Evolutionary conservation across 2,113 vertebrate species (phyloP).

Genomic region (Protobothrops flavoviridis): DNA sequence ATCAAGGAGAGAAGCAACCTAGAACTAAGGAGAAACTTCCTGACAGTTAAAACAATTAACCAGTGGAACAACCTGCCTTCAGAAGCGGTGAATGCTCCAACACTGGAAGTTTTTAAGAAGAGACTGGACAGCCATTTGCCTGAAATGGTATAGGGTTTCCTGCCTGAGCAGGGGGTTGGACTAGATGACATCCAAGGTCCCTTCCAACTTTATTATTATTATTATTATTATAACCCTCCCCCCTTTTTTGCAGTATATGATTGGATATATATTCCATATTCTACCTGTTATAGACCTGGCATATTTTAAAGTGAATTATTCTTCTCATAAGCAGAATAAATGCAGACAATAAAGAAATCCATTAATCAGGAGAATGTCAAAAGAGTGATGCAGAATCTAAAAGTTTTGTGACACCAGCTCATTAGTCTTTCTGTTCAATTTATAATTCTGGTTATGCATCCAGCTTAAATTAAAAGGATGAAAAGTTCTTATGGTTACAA

Average conservation of each 20-base stretch:
- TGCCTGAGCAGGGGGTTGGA: too few species aligned
- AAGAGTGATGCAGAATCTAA: conserved; percentile 10
- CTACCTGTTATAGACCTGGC: not conserved
- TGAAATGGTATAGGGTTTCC: too few species aligned
- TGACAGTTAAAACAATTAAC: too few species aligned
- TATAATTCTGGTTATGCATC: conserved; percentile 19
- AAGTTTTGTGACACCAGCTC: conserved; percentile 23
- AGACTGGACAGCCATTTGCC: too few species aligned
- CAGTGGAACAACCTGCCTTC: too few species aligned
- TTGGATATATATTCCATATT: not conserved
- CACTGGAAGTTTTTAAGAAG: too few species aligned
- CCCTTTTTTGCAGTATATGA: not conserved
- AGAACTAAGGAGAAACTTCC: too few species aligned
- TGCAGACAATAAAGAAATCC: conserved; percentile 2
- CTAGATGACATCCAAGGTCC: too few species aligned
- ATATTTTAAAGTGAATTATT: not conserved
- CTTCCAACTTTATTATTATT: too few species aligned
- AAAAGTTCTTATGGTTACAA: not conserved
- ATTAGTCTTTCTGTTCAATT: conserved; percentile 14
- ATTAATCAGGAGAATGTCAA: conserved; percentile 17
- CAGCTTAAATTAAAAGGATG: conserved; percentile 18
- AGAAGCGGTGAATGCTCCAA: too few species aligned
- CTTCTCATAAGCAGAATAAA: conserved; percentile 25
- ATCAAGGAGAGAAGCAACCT: too few species aligned
- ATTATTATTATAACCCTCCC: not conserved